phyloP scores from a whole-genome alignment of 2,797 vertebrate species.

The Sebastolobus alascanus region DNA sequence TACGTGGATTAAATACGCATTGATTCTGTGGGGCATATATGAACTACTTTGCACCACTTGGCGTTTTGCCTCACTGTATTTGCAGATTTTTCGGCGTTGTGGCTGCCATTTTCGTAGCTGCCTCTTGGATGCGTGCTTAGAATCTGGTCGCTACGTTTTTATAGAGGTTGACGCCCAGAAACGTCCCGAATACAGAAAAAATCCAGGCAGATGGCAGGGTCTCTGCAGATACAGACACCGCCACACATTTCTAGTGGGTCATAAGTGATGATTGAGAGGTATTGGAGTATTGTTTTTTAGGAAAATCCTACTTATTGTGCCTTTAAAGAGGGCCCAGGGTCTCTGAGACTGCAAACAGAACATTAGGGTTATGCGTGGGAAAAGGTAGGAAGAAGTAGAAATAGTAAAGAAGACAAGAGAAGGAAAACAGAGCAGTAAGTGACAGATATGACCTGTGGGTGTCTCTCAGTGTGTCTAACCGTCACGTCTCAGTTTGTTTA shows the following conservation, averaged over 20 bases:
- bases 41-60: no score
- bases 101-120: background rate
- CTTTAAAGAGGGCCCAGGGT: background rate
- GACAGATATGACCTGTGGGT: conserved; percentile 30
- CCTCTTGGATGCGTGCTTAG: background rate
- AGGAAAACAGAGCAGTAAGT: background rate
- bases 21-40: no score
- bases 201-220: background rate
- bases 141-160: background rate
- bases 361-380: background rate
- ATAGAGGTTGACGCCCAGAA: background rate
- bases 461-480: conserved; percentile 40
- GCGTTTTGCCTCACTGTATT: no score
- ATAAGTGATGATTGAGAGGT: background rate
- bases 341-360: background rate
- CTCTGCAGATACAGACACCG: background rate
- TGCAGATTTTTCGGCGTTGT: no score
- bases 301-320: no score
- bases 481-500: conserved; percentile 56
- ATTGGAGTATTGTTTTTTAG: no score
- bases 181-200: background rate
- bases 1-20: no score
- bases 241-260: background rate
- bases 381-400: background rate
- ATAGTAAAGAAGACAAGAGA: background rate